Conservation (phyloP, 2,113 vertebrate genomes). For the Pteropus alecto region DNA sequence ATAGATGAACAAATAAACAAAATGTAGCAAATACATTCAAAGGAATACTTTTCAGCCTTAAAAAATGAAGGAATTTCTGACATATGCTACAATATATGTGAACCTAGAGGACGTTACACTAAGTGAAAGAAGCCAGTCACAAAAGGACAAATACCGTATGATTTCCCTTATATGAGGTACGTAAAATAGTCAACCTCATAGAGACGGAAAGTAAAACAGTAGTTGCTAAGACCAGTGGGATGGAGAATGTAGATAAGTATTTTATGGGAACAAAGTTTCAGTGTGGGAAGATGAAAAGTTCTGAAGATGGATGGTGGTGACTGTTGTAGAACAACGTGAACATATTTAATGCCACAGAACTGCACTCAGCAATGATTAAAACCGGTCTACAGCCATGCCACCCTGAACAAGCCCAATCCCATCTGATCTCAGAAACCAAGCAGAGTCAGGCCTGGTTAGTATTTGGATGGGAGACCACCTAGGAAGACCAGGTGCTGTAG, state of each 20-base stretch:
- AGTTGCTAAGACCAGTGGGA: neutral
- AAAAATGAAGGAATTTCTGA: slow-evolving; percentile 40
- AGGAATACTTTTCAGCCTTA: neutral
- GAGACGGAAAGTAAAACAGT: neutral
- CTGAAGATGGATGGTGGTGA: neutral
- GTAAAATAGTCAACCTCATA: neutral
- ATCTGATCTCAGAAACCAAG: no score
- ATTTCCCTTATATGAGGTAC: neutral
- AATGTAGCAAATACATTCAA: neutral
- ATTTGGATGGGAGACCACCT: no score
- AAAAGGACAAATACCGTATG: neutral
- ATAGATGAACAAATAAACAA: neutral
- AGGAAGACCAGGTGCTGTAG: no score
- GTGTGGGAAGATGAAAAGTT: neutral
- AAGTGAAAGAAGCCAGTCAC: neutral
- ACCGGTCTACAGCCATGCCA: neutral
- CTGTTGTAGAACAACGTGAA: neutral
- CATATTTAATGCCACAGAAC: neutral
- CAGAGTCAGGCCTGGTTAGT: no score
- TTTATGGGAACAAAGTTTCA: neutral
- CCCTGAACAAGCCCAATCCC: no score
- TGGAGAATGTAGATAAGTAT: neutral
- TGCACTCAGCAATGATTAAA: neutral
- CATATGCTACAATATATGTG: neutral
- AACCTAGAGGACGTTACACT: neutral